Base-by-base conservation (phyloP, 2,797 vertebrate genomes). In the Siniperca scherzeri region DNA sequence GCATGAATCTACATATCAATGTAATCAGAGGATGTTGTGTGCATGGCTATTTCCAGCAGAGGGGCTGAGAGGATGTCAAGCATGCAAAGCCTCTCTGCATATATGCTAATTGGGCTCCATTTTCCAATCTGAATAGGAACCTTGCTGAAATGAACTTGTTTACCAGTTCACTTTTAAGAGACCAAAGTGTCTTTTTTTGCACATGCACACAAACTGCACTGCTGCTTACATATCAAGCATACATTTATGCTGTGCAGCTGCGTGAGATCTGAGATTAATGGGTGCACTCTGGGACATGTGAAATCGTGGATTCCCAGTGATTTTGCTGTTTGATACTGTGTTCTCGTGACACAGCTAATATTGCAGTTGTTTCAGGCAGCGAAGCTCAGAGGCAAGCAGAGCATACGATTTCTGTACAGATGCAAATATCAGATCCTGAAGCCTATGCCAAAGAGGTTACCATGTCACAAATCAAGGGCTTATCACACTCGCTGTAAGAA, bases 1-100 rank as follows among this genome's bases (percentile, higher is more conserved):
- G 93, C 93, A 94, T 94, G 92, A 94, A 95, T 95, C 94, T 95
- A 93, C 94, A 95, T 94, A 93, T 95, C 92, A 95, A 95, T 95
- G 93, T 92, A 94, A 95, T 94, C 93, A 95, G 93, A 84, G 94
- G 93, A 94, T 92, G 94, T 93, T 93, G 92, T 92, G 91, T 90
- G 91, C 87, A 77, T 93, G 94, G 93, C 90, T 94, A 94, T 95
- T 95, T 94, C 91, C 91, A 94, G 93, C 89, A 87, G 90, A 91
- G 90, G 87, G 92, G 93, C 92, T 94, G 92, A 93, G 93, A 95
- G 93, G 93, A 93, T 93, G 93, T 94, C 93, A 94, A 93, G 92
- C 92, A 93, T 94, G 93, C 94, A 93, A 91, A 94, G 88, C 87
- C 90, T 93, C 88, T 94, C 92, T 93, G 92, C 94, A 92, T 90